phyloP scores from a whole-genome alignment of 2,888 invertebrate species.

The Rotaria magnacalcarata region DNA sequence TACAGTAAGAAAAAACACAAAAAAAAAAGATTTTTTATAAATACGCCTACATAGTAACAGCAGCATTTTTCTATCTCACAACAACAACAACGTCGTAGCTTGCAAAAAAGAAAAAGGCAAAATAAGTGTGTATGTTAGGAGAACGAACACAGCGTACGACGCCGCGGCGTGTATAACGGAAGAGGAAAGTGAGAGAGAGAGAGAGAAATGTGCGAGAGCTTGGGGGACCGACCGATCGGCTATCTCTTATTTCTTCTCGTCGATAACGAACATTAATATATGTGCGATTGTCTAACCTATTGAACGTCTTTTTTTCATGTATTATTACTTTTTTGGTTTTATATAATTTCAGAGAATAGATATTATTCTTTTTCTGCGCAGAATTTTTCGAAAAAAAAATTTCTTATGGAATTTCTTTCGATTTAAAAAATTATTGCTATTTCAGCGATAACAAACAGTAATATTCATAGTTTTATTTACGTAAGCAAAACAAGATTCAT shows the following conservation, averaged over 20 bases:
- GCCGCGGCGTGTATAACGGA: conserved; percentile 20
- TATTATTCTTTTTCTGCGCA: not conserved
- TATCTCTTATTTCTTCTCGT: conserved; percentile 26
- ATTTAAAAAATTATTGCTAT: too few species aligned
- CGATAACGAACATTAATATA: conserved; percentile 26
- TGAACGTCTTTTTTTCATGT: not conserved
- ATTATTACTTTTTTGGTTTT: not conserved
- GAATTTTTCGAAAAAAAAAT: too few species aligned
- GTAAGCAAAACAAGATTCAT: too few species aligned
- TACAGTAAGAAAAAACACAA: not conserved
- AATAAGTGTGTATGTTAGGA: conserved; percentile 2
- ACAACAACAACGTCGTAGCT: not conserved
- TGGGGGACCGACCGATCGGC: conserved; percentile 22
- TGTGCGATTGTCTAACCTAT: conserved; percentile 1
- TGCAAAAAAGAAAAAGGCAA: not conserved
- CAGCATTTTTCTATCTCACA: not conserved
- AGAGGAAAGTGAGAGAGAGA: conserved; percentile 26
- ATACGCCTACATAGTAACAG: not conserved
- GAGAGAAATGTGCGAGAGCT: conserved; percentile 6
- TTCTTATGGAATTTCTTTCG: too few species aligned
- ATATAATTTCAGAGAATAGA: not conserved
- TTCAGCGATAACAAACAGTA: too few species aligned
- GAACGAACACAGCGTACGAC: conserved; percentile 10
- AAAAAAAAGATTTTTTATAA: not conserved
- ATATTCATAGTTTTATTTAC: too few species aligned